Conservation (phyloP, 2,113 vertebrate species). For the Centropristis striata region DNA sequence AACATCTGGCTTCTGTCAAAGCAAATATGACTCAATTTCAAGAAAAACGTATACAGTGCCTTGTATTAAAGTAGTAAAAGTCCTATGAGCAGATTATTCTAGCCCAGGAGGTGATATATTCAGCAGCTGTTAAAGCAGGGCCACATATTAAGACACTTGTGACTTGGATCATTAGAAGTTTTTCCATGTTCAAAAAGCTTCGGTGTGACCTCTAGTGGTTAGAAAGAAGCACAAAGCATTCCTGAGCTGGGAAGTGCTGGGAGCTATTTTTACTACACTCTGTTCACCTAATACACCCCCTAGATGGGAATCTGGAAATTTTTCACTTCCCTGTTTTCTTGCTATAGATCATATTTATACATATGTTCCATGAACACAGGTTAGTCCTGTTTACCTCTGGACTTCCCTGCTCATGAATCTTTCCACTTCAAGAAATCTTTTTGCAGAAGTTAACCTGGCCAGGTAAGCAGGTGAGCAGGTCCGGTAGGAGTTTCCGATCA, state of each 20-base stretch:
- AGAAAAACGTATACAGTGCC: background rate
- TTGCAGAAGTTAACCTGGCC: background rate
- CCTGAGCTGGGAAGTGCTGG: background rate
- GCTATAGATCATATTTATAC: background rate
- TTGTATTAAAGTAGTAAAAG: background rate
- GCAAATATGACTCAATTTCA: background rate
- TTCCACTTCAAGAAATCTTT: background rate
- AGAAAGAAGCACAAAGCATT: background rate
- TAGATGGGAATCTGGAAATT: background rate
- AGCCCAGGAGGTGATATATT: background rate
- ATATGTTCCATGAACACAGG: background rate
- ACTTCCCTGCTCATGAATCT: slow-evolving; percentile 14
- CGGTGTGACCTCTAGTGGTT: slow-evolving; percentile 38
- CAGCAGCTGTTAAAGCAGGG: background rate
- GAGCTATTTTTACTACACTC: background rate
- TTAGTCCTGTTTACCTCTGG: slow-evolving; percentile 9
- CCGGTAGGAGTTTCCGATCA: slow-evolving; percentile 51
- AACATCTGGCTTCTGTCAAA: background rate
- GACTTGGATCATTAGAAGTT: background rate
- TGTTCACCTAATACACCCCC: background rate
- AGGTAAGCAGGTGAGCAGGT: slow-evolving; percentile 49
- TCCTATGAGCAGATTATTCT: background rate
- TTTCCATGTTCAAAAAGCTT: background rate
- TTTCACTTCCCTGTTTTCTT: background rate
- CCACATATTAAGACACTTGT: background rate